Percentiles rank a stretch among this genome's conserved stretches.
Evolutionary conservation across 2,113 vertebrate genomes (phyloP).

Genomic region (Eolophus roseicapilla): DNA sequence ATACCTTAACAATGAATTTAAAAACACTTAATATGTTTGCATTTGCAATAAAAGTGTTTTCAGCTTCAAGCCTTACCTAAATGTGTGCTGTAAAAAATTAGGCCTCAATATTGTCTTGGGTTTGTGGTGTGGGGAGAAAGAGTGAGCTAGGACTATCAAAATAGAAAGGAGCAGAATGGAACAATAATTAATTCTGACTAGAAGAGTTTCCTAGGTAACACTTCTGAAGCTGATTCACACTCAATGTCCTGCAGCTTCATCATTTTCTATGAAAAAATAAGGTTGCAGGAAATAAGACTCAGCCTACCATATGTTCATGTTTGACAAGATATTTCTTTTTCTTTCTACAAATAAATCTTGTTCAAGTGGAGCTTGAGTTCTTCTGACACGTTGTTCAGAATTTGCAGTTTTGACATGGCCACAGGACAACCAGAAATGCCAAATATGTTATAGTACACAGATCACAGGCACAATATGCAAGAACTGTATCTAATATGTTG

Average conservation of each 20-base stretch:
- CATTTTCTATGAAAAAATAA: neutral
- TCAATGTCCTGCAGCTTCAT: neutral
- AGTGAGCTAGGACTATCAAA: neutral
- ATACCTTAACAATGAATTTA: neutral
- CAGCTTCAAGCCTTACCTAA: neutral
- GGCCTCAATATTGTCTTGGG: neutral
- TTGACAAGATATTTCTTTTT: neutral
- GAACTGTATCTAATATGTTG: neutral
- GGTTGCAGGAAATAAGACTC: neutral
- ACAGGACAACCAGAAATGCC: constrained; percentile 1
- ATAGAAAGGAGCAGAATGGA: neutral
- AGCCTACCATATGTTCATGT: neutral
- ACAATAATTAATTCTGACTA: neutral
- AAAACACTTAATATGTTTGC: neutral
- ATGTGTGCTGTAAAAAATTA: neutral
- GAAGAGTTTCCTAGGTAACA: neutral
- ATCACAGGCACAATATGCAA: neutral
- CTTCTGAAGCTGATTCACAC: neutral
- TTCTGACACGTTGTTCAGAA: neutral
- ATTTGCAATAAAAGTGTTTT: neutral
- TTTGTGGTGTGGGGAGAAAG: neutral
- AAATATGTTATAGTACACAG: neutral
- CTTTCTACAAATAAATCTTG: neutral
- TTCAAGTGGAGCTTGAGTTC: neutral
- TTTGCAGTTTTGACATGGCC: neutral